phyloP scores from a whole-genome alignment of 2,888 invertebrate genomes.

The Chymomyza fuscimana region DNA sequence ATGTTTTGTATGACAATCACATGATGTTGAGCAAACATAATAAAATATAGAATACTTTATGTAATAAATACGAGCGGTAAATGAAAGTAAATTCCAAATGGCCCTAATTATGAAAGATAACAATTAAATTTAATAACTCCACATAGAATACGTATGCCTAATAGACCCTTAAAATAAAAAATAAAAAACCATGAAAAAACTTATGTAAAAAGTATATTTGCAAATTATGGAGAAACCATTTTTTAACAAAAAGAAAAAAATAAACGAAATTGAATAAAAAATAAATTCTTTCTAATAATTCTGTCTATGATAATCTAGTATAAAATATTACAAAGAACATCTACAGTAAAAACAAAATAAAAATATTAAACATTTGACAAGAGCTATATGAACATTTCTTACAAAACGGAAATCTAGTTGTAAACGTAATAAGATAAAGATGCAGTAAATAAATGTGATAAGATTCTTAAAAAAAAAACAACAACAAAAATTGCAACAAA shows the following conservation, averaged over 20 bases:
- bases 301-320: slow-evolving; percentile 55
- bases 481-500: neutral
- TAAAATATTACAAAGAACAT: slow-evolving; percentile 33
- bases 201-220: slow-evolving; percentile 2
- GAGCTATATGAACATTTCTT: slow-evolving; percentile 63
- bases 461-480: slow-evolving; percentile 75
- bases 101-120: slow-evolving; percentile 34
- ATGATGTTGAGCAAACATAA: slow-evolving; percentile 71
- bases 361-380: slow-evolving; percentile 39
- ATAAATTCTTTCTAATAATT: slow-evolving; percentile 33
- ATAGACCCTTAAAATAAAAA: slow-evolving; percentile 33
- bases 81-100: slow-evolving; percentile 37
- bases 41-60: slow-evolving; percentile 17
- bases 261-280: slow-evolving; percentile 2
- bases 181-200: slow-evolving; percentile 32
- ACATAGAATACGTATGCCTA: slow-evolving; percentile 20
- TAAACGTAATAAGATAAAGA: slow-evolving; percentile 60
- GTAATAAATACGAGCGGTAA: slow-evolving; percentile 18
- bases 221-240: neutral
- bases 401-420: slow-evolving; percentile 41
- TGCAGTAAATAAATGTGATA: slow-evolving; percentile 80
- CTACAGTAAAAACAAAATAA: slow-evolving; percentile 21
- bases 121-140: slow-evolving; percentile 51
- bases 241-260: slow-evolving; percentile 15
- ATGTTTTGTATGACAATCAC: slow-evolving; percentile 81